phyloP scores from a whole-genome alignment of 2,888 invertebrate genomes.

The Eupithecia subumbrata region DNA sequence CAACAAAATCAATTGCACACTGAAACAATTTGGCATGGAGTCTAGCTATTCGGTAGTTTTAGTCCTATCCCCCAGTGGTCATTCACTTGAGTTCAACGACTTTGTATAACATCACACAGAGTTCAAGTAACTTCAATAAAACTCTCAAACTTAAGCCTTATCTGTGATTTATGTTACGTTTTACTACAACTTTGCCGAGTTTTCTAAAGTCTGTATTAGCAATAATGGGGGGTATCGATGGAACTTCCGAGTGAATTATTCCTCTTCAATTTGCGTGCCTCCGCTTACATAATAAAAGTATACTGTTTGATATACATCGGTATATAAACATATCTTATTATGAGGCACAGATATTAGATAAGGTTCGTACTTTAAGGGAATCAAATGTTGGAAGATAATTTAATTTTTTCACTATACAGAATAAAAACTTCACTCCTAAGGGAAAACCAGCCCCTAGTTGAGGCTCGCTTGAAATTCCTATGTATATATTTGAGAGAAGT shows the following conservation, averaged over 20 bases:
- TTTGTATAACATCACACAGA: conserved; percentile 29
- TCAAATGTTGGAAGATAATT: background rate
- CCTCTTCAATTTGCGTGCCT: background rate
- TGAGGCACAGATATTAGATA: background rate
- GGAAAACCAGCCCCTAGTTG: background rate
- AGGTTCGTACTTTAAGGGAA: background rate
- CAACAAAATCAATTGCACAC: conserved; percentile 36
- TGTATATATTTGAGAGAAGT: background rate
- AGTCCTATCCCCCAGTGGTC: conserved; percentile 17
- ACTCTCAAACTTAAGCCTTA: conserved; percentile 34
- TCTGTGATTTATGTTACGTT: conserved; percentile 39
- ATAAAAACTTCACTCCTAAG: background rate
- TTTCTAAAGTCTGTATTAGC: conserved; percentile 21
- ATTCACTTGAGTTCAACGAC: conserved; percentile 34
- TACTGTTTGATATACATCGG: background rate
- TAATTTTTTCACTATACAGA: background rate
- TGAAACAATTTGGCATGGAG: conserved; percentile 39
- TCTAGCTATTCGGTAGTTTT: conserved; percentile 12
- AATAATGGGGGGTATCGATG: conserved; percentile 13
- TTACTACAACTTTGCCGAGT: conserved; percentile 26
- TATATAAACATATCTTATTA: background rate
- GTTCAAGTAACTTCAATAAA: conserved; percentile 38
- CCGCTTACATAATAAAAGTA: background rate
- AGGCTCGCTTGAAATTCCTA: background rate
- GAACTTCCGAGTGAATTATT: background rate